These are phyloP conservation scores for Esox niger DNA, from an alignment of 2,113 vertebrate genomes.

Conservation along the genomic window DNA sequence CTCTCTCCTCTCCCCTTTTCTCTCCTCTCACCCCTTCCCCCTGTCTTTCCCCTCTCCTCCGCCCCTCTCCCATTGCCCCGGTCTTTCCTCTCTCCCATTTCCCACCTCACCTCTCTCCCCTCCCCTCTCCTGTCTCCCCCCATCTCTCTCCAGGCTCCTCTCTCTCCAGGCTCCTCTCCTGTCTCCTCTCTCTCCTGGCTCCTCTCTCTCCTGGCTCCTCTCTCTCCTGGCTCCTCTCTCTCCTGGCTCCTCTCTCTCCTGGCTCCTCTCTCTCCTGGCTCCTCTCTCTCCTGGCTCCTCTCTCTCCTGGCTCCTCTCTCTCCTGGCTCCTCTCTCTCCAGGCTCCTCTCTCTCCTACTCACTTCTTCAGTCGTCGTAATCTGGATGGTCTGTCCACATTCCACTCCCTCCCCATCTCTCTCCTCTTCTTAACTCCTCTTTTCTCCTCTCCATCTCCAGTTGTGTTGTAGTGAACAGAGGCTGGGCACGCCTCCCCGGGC, in stretches of 20 bases:
- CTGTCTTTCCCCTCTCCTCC: background rate
- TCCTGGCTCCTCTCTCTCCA: background rate
- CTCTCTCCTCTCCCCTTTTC: background rate
- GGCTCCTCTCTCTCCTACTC: conserved; percentile 33
- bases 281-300: background rate
- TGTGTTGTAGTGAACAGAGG: no score
- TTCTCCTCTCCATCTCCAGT: no score
- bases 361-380: conserved; percentile 72
- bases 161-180: no score
- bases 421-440: conserved; percentile 14
- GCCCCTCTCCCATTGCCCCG: background rate
- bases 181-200: background rate
- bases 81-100: no score
- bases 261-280: no score
- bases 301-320: no score
- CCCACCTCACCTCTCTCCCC: background rate
- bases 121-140: conserved; percentile 13
- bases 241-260: background rate
- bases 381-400: conserved; percentile 71
- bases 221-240: background rate
- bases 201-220: background rate
- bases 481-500: no score
- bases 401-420: conserved; percentile 15
- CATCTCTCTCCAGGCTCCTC: no score
- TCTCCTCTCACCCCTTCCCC: background rate